Conservation (phyloP, 2,888 invertebrate genomes). For the Phalera bucephala region DNA sequence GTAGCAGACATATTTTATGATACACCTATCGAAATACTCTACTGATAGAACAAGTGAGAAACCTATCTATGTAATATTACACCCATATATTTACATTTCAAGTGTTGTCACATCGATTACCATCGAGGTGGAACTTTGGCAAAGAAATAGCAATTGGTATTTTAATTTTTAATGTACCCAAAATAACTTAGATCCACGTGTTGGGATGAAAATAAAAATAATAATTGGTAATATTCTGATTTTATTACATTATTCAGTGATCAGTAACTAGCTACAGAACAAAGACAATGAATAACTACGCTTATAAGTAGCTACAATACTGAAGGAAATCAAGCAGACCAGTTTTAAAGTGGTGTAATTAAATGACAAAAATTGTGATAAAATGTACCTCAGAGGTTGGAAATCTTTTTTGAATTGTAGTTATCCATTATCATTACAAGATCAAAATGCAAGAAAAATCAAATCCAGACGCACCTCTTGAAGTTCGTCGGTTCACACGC, state of each 20-base stretch:
- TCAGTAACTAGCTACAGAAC: conserved; percentile 10
- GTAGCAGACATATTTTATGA: conserved; percentile 12
- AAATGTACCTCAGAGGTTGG: too few species aligned
- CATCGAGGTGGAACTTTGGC: conserved; percentile 24
- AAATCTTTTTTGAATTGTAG: too few species aligned
- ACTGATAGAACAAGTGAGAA: neutral
- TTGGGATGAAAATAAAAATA: conserved; percentile 15
- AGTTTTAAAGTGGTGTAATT: too few species aligned
- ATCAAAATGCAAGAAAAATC: conserved; percentile 5
- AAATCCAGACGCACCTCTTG: conserved; percentile 27
- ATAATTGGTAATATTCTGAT: neutral
- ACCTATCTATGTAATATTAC: neutral
- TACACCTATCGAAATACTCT: neutral
- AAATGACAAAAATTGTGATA: too few species aligned
- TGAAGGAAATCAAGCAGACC: too few species aligned
- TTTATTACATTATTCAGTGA: conserved; percentile 15
- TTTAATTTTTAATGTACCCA: conserved; percentile 4
- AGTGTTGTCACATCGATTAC: conserved; percentile 32
- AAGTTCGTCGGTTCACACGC: conserved; percentile 82
- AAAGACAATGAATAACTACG: too few species aligned
- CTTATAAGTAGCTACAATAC: too few species aligned
- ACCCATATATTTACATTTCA: conserved; percentile 26
- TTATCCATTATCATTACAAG: too few species aligned
- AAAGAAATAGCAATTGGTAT: conserved; percentile 2
- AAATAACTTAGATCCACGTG: too few species aligned